Evolutionary conservation across 2,797 vertebrate species (phyloP).

Genomic region (Catostomus latipinnis): DNA sequence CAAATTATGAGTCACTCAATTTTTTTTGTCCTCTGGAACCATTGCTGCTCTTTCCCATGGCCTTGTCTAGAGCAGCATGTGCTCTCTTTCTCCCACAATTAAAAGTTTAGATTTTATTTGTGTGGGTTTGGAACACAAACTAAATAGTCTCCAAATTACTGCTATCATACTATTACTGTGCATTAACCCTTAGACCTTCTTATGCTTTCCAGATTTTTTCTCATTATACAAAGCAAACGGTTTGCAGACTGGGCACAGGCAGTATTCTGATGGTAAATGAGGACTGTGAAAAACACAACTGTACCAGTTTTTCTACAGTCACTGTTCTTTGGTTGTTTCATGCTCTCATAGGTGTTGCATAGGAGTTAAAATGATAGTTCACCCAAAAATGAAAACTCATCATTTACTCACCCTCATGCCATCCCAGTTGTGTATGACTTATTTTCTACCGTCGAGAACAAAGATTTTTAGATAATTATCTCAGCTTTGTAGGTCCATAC

Average conservation of each 20-base stretch:
- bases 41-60: slow-evolving; percentile 44
- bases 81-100: slow-evolving; percentile 46
- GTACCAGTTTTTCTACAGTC: background rate
- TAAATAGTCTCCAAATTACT: slow-evolving; percentile 53
- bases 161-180: slow-evolving; percentile 54
- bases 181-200: slow-evolving; percentile 54
- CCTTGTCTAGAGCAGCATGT: slow-evolving; percentile 16
- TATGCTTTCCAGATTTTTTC: slow-evolving; percentile 67
- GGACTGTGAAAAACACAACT: slow-evolving; percentile 27
- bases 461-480: too few relatives aligned
- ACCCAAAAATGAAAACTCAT: too few relatives aligned
- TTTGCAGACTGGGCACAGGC: slow-evolving; percentile 8
- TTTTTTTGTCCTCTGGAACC: background rate
- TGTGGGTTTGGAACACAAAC: slow-evolving; percentile 57
- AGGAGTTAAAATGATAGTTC: too few relatives aligned
- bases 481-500: too few relatives aligned
- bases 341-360: too few relatives aligned
- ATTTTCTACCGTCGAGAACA: too few relatives aligned
- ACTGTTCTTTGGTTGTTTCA: too few relatives aligned
- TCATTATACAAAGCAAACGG: slow-evolving; percentile 55
- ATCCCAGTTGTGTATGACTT: too few relatives aligned
- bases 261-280: slow-evolving; percentile 1
- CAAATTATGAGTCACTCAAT: slow-evolving; percentile 3
- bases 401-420: too few relatives aligned
- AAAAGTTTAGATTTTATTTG: slow-evolving; percentile 52